Percentiles rank a stretch among this genome's conserved stretches.
These are phyloP conservation scores for Jacana jacana DNA, from an alignment of 2,113 vertebrate genomes.

Conservation along the genomic window DNA sequence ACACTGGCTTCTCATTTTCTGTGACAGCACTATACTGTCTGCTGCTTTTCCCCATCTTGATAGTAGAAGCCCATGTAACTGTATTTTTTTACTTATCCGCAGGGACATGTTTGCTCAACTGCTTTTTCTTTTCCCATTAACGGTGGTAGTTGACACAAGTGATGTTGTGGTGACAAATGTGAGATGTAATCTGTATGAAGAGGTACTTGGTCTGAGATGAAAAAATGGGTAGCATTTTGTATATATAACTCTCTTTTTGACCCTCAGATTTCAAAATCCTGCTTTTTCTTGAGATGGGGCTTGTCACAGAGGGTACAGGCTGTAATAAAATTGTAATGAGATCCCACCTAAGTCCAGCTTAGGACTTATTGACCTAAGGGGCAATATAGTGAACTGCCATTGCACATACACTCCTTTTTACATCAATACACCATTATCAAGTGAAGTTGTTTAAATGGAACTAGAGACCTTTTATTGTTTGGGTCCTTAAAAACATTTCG, in stretches of 20 bases:
- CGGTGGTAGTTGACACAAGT: neutral
- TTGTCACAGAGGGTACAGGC: neutral
- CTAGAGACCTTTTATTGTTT: neutral
- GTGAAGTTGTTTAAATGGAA: neutral
- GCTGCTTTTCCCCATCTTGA: neutral
- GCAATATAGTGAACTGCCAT: neutral
- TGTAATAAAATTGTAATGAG: accelerated
- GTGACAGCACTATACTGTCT: accelerated
- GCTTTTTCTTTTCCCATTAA: neutral
- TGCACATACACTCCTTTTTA: neutral
- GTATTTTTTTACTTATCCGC: neutral
- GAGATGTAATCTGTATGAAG: accelerated
- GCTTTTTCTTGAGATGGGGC: neutral
- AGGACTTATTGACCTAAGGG: neutral
- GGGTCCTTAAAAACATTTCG: neutral
- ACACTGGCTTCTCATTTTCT: neutral
- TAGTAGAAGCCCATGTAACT: neutral
- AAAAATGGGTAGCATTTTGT: neutral
- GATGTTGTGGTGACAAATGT: neutral
- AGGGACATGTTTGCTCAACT: neutral
- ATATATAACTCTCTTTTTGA: neutral
- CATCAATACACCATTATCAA: accelerated
- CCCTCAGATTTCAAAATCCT: neutral
- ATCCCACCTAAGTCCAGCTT: neutral
- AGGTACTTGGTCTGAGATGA: neutral